Evolutionary conservation across 2,888 invertebrate species (phyloP).

Genomic region (Myathropa florea): DNA sequence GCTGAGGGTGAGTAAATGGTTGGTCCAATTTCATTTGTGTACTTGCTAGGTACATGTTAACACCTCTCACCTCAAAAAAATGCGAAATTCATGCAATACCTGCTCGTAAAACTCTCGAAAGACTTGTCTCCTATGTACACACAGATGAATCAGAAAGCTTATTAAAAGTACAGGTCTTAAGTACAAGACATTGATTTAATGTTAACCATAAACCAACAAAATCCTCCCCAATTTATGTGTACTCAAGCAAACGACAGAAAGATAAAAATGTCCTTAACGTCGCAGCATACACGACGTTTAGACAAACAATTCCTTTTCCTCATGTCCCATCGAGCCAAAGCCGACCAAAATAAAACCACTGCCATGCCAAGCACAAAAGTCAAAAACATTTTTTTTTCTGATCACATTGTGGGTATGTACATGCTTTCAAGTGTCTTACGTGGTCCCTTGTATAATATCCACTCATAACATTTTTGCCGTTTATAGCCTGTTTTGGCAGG

Average conservation of each 20-base stretch:
- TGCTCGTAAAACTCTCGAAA: no score
- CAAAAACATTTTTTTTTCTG: constrained; percentile 8
- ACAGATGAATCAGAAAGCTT: not conserved
- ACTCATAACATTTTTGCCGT: constrained; percentile 21
- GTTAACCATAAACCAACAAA: not conserved
- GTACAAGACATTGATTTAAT: not conserved
- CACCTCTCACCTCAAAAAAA: no score
- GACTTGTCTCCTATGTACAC: not conserved
- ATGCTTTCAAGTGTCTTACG: not conserved
- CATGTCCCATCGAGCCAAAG: constrained; percentile 15
- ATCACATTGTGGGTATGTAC: no score
- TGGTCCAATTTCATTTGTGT: no score
- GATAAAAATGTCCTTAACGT: not conserved
- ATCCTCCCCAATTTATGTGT: not conserved
- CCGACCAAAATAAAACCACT: constrained; percentile 61
- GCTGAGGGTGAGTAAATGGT: no score
- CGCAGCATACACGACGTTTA: not conserved
- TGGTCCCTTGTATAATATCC: not conserved
- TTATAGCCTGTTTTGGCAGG: constrained; percentile 41
- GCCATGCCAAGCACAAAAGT: constrained; percentile 64
- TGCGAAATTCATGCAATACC: no score
- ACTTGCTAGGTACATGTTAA: no score
- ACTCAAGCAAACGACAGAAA: not conserved
- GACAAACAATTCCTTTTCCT: constrained; percentile 21
- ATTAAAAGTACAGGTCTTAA: not conserved